Evolutionary conservation across 1,140 invertebrate genomes (phyloP), one percentile per base, ranked within the genome.

Genomic region (Drosophila orena): DNA sequence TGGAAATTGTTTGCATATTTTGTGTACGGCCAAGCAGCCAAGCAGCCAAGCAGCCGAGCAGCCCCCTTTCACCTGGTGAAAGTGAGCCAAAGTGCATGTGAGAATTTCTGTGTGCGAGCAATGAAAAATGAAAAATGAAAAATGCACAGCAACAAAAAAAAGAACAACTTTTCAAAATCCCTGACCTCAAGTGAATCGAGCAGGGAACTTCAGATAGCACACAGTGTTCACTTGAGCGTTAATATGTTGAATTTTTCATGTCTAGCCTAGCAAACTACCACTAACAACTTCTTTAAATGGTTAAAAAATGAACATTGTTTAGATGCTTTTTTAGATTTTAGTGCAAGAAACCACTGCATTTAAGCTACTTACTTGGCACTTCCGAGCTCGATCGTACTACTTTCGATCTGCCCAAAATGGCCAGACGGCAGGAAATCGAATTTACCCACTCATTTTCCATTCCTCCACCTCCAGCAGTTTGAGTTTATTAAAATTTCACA

Each of bases 1-100:
- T 88, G 83, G 64, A 88, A 88, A 88, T 88, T 88, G 83, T 84
- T 88, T 89, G 79, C 84, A 89, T 84, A 88, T 88, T 88, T 88
- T 77, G 76, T 55, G 40, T 27, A 15, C 42, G 43, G 38, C 59
- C 64, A 69, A 22, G 10, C 68, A 46, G 11, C 50, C 27, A 60
- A 22, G 10, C 68, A 52, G 10, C 50, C 20, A 69, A 22, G 10
- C 68, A 46, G 11, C 50, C 27, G 56, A 22, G 10, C 68, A 52
- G 10, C 50, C 20, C 50, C 20, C 24, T 11, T 22, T 11, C 52
- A 73, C 35, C 72, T 57, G 66, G 43, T 56, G 52, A 49, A 70
- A 70, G 50, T 70, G 59, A 57, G 53, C 52, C 22, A 53, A 52
- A 75, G 53, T 76, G 61, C 72, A 76, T 59, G 73, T 59, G 72